These are phyloP conservation scores for Pangasius krempfi DNA, from an alignment of 2,797 vertebrate genomes.

Conservation along the genomic window DNA sequence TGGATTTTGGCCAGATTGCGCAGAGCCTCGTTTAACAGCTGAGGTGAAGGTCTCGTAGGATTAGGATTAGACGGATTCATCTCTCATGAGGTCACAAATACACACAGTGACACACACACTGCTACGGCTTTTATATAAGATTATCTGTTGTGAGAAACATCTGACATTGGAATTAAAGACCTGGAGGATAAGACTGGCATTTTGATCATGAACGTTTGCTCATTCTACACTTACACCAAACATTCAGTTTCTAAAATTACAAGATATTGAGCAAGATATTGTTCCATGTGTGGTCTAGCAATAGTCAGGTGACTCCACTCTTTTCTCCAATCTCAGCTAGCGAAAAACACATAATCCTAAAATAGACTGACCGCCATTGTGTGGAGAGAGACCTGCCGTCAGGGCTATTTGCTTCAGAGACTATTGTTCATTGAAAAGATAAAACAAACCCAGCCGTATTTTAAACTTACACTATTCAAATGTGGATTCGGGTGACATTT, in stretches of 20 bases:
- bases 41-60: neutral
- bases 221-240: neutral
- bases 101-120: neutral
- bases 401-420: conserved; percentile 44
- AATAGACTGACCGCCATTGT: conserved; percentile 56
- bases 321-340: neutral
- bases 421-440: conserved; percentile 57
- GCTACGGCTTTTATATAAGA: neutral
- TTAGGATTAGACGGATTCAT: neutral
- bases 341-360: conserved; percentile 20
- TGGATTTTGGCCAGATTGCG: neutral
- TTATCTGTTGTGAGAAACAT: neutral
- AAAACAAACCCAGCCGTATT: conserved; percentile 18
- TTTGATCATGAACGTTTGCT: neutral
- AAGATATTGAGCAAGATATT: neutral
- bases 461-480: conserved; percentile 6
- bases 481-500: conserved; percentile 8
- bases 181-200: neutral
- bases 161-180: neutral
- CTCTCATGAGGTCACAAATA: neutral
- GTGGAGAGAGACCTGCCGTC: conserved; percentile 19
- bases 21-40: neutral
- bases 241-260: conserved; percentile 4
- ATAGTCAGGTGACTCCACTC: neutral
- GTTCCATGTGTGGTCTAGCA: neutral